phyloP scores from a whole-genome alignment of 1,140 invertebrate species.

The Asobara japonica region DNA sequence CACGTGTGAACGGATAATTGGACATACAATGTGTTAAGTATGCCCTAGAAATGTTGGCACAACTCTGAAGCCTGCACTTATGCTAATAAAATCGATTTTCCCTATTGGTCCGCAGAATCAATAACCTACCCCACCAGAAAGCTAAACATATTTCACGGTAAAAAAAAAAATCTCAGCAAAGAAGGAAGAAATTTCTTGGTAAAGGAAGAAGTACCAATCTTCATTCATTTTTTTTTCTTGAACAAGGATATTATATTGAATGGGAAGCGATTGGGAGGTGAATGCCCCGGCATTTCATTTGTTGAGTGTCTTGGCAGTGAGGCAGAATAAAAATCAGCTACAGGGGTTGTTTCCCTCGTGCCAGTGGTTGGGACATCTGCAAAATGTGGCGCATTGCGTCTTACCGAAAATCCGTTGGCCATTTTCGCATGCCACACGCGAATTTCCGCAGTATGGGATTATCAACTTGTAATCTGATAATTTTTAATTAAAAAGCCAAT shows the following conservation, averaged over 20 bases:
- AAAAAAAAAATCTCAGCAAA: too few species aligned
- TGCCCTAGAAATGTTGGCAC: too few species aligned
- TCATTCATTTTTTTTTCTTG: background rate
- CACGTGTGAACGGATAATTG: too few species aligned
- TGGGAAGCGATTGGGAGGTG: background rate
- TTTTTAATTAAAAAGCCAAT: background rate
- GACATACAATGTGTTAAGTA: too few species aligned
- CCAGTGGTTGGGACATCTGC: constrained; percentile 43
- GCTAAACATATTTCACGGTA: too few species aligned
- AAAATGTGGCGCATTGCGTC: constrained; percentile 66
- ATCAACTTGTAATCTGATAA: constrained; percentile 44
- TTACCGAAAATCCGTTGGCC: constrained; percentile 44
- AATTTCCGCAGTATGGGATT: constrained; percentile 54
- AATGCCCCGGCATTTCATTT: background rate
- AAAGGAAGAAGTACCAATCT: too few species aligned
- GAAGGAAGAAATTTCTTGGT: background rate
- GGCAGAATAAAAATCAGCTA: constrained; percentile 17
- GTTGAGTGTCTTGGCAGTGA: constrained; percentile 5
- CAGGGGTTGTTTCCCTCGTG: constrained; percentile 14
- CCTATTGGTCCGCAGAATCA: too few species aligned
- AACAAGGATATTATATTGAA: background rate
- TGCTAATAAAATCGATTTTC: too few species aligned
- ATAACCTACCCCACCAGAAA: too few species aligned
- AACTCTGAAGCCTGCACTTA: too few species aligned
- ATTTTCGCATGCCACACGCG: constrained; percentile 23